These are phyloP conservation scores for Apis florea DNA, from an alignment of 1,140 invertebrate genomes.

Conservation along the genomic window DNA sequence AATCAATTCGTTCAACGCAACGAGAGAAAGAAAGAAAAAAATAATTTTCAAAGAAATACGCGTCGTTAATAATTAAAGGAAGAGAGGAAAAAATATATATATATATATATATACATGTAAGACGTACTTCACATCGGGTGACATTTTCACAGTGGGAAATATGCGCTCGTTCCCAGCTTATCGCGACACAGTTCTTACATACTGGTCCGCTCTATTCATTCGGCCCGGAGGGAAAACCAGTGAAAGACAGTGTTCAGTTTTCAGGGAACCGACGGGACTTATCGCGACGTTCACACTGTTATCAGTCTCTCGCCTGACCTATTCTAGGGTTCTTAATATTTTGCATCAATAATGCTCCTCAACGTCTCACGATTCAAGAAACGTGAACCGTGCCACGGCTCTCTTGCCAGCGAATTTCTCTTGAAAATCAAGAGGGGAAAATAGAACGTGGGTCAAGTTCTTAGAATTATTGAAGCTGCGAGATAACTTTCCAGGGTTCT, in stretches of 20 bases:
- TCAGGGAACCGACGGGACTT: conserved; percentile 25
- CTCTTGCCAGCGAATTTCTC: not conserved
- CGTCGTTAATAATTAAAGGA: not conserved
- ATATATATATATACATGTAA: too few relatives aligned
- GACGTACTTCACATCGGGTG: too few relatives aligned
- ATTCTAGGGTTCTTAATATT: conserved; percentile 1
- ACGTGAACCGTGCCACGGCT: not conserved
- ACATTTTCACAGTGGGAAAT: not conserved
- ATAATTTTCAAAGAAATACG: not conserved
- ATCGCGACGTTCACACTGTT: conserved; percentile 11
- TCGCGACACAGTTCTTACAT: conserved; percentile 41
- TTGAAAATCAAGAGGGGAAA: too few relatives aligned
- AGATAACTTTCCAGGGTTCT: too few relatives aligned
- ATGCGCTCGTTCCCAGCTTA: conserved; percentile 21
- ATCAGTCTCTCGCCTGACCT: conserved; percentile 31
- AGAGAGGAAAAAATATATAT: too few relatives aligned
- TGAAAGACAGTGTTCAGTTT: conserved; percentile 42
- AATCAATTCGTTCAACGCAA: not conserved
- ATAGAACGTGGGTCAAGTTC: too few relatives aligned
- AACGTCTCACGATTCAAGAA: not conserved
- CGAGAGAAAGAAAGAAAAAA: too few relatives aligned
- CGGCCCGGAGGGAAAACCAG: not conserved
- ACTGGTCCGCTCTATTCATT: conserved; percentile 4
- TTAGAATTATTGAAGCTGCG: too few relatives aligned
- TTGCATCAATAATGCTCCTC: not conserved